phyloP scores from a whole-genome alignment of 2,888 invertebrate genomes.

The Papilio demoleus region DNA sequence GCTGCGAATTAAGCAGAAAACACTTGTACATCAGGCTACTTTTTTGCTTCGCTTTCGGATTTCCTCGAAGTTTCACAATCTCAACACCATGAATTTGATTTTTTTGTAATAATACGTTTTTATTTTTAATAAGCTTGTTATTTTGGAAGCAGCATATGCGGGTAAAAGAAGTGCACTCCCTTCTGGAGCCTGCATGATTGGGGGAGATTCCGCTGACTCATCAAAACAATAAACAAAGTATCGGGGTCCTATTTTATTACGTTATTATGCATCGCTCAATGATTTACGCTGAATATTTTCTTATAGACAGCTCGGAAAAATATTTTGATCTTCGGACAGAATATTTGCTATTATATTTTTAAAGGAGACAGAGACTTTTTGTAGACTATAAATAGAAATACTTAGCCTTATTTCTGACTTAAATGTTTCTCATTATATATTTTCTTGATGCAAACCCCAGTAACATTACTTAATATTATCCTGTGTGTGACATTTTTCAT shows the following conservation, averaged over 20 bases:
- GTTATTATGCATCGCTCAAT: conserved; percentile 81
- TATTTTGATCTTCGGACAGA: conserved; percentile 38
- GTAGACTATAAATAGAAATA: too few species aligned
- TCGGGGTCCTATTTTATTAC: conserved; percentile 79
- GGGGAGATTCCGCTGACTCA: conserved; percentile 78
- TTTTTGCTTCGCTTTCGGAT: too few species aligned
- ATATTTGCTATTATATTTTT: conserved; percentile 4
- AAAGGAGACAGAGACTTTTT: too few species aligned
- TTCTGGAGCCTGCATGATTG: conserved; percentile 51
- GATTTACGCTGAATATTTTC: conserved; percentile 78
- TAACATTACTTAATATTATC: too few species aligned
- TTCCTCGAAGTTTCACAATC: too few species aligned
- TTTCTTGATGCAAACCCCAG: too few species aligned
- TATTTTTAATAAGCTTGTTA: conserved; percentile 50
- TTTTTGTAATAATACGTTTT: conserved; percentile 15
- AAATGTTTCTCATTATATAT: too few species aligned
- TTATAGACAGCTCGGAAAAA: conserved; percentile 49
- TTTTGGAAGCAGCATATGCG: conserved; percentile 71
- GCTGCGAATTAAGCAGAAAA: too few species aligned
- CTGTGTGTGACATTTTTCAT: too few species aligned
- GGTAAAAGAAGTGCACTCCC: conserved; percentile 57
- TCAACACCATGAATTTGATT: conserved; percentile 14
- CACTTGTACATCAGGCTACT: too few species aligned
- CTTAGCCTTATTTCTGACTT: background rate
- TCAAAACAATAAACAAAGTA: conserved; percentile 85